Evolutionary conservation across 2,113 vertebrate genomes (phyloP).

Genomic region (Antennarius striatus): DNA sequence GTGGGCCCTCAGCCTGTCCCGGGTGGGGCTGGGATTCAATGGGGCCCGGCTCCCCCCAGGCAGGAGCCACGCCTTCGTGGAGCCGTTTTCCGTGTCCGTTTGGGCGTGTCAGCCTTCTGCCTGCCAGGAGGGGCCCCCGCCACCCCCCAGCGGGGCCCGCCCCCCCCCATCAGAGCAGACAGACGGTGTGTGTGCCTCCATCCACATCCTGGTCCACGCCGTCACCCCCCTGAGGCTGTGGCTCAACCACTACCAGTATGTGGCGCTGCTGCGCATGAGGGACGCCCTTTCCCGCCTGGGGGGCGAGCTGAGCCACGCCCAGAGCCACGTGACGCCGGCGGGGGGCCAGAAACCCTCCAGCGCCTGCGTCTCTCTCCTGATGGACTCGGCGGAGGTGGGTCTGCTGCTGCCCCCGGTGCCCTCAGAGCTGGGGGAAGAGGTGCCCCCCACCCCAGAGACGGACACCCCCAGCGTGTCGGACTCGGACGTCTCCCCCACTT

Average conservation of each 20-base stretch:
- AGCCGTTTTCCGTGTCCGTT: slow-evolving; percentile 87
- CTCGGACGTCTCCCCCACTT: slow-evolving; percentile 82
- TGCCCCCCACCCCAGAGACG: slow-evolving; percentile 82
- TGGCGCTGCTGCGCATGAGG: slow-evolving; percentile 91
- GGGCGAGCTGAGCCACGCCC: slow-evolving; percentile 82
- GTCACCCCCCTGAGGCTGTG: slow-evolving; percentile 83
- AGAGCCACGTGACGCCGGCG: slow-evolving; percentile 67
- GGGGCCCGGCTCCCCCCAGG: slow-evolving; percentile 88
- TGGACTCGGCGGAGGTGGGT: slow-evolving; percentile 85
- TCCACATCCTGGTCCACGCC: slow-evolving; percentile 86
- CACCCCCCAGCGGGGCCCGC: slow-evolving; percentile 4
- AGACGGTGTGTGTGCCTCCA: slow-evolving; percentile 65
- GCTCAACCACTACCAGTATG: slow-evolving; percentile 96
- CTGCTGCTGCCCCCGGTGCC: slow-evolving; percentile 84
- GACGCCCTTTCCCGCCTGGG: slow-evolving; percentile 86
- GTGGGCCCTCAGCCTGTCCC: slow-evolving; percentile 87
- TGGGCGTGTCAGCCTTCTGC: slow-evolving; percentile 88
- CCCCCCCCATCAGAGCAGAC: slow-evolving; percentile 19
- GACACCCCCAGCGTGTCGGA: slow-evolving; percentile 91
- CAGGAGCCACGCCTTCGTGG: slow-evolving; percentile 84
- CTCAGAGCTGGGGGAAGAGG: slow-evolving; percentile 66
- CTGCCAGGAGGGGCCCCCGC: slow-evolving; percentile 23
- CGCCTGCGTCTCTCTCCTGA: slow-evolving; percentile 81
- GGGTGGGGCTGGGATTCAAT: slow-evolving; percentile 86
- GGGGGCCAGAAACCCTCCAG: slow-evolving; percentile 56